Evolutionary conservation across 1,140 invertebrate genomes (phyloP), one percentile per base, ranked within the genome.

Genomic region (Lucilia sericata): DNA sequence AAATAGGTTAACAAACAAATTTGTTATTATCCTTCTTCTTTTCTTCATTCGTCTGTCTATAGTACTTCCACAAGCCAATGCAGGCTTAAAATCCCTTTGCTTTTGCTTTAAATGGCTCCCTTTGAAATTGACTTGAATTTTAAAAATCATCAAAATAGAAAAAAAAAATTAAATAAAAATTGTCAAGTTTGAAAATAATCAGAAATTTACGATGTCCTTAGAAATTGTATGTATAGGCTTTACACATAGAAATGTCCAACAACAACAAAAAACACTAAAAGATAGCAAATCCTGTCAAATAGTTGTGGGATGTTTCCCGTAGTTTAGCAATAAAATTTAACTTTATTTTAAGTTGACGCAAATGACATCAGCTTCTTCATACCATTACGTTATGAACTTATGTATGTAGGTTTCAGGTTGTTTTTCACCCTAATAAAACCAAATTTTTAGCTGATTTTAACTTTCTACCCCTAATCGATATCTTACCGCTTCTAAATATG

Each of bases 251-350:
- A 5, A 76, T 8, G 2, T 17, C 34, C 34, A 76, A 34, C 13
- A 14, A 60, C 19, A 70, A 21, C 8, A 21, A 5, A 70, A 70
- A 70, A 70, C 60, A 70, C 5, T 21, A 70, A 70, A 80, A 80
- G 34, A 42, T 0, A 76, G 17, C 30, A 76, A 80, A 80, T 80
- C 42, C 12, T 47, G 10, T 47, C 36, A 80, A 70, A 80, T 80
- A 80, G 76, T 80, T 80, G n/a, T 80, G 14, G 74, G 30, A 2
- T 75, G 74, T 25, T 36, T 76, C 36, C 74, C 42, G 13, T 76
- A 13, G 74, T 76, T 80, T 51, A 49, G 47, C 47, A 80, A 80
- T 80, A 80, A 80, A 80, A 80, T 80, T 80, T 80, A 80, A 80
- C 42, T 80, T 80, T 80, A 19, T 5, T 51, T 80, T 47, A 80